Evolutionary conservation across 2,113 vertebrate species (phyloP).

Genomic region (Calyptommatus sinebrachiatus): DNA sequence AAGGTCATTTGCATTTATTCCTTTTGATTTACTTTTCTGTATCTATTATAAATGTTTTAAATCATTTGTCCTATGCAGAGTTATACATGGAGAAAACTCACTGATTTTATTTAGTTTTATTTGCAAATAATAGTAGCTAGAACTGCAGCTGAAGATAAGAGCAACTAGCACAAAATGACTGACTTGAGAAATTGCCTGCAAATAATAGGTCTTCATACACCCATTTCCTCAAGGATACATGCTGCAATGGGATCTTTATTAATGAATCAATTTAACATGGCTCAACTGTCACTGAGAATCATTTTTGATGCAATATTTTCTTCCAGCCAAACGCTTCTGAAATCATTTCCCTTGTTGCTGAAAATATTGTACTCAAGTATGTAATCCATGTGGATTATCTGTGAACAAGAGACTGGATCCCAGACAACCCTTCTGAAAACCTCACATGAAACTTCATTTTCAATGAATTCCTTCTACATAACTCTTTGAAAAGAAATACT

Average conservation of each 20-base stretch:
- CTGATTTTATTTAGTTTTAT: not conserved
- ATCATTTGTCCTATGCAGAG: not conserved
- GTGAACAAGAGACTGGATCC: not conserved
- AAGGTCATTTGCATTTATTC: not conserved
- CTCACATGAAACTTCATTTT: not conserved
- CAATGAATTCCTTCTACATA: not conserved
- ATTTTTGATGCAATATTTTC: slow-evolving; percentile 7
- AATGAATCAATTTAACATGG: slow-evolving; percentile 25
- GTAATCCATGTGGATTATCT: not conserved
- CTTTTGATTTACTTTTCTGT: not conserved
- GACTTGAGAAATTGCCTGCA: slow-evolving; percentile 15
- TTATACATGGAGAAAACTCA: not conserved
- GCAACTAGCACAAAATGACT: slow-evolving; percentile 2
- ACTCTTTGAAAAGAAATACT: no score
- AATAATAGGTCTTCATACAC: not conserved
- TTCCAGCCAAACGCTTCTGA: not conserved
- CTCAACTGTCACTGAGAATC: slow-evolving; percentile 12
- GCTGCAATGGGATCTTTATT: slow-evolving; percentile 26
- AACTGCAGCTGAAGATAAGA: not conserved
- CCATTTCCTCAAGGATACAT: slow-evolving; percentile 2
- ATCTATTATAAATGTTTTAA: not conserved
- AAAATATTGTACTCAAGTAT: slow-evolving; percentile 1
- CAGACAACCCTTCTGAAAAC: not conserved
- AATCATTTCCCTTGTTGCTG: slow-evolving; percentile 1
- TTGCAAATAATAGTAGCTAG: not conserved